A percentile compares a stretch with the other conserved stretches of the same genome.
Conservation (phyloP, 2,113 vertebrate genomes). For the Neolamprologus fasciatus region DNA sequence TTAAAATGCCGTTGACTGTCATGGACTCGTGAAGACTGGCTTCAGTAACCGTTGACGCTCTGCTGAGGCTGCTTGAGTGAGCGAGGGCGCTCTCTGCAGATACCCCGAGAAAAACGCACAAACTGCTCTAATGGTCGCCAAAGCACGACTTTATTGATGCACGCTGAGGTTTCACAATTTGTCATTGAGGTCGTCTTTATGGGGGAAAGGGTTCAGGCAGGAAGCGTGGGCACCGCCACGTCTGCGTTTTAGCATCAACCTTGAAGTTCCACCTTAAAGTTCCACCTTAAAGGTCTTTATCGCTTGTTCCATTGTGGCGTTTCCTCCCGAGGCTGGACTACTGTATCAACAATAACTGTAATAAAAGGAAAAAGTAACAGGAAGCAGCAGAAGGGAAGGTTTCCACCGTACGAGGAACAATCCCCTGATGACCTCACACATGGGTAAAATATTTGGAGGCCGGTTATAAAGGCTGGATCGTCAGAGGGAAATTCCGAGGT, state of each 20-base stretch:
- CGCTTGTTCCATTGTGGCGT: not conserved
- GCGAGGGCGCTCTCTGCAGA: not conserved
- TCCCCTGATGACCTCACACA: not conserved
- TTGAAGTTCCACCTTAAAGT: not conserved
- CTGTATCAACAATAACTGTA: not conserved
- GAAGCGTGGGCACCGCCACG: not conserved
- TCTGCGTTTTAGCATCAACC: not conserved
- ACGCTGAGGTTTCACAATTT: not conserved
- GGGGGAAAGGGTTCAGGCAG: not conserved
- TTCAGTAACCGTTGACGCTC: not conserved
- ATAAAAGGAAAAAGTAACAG: not conserved
- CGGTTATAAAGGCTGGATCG: not conserved
- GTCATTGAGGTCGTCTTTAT: not conserved
- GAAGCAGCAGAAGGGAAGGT: not conserved
- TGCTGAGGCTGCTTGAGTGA: rapidly evolving
- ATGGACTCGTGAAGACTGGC: not conserved
- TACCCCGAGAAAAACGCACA: not conserved
- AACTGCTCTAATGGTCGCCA: not conserved
- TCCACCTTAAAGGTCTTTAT: not conserved
- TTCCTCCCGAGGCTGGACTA: not conserved
- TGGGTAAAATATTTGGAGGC: not conserved
- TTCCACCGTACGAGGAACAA: constrained; percentile 7
- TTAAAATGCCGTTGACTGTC: rapidly evolving
- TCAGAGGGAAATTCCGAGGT: not conserved
- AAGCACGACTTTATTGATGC: not conserved